Evolutionary conservation across 2,888 invertebrate genomes (phyloP).

Genomic region (Disparrhopalites patrizii): DNA sequence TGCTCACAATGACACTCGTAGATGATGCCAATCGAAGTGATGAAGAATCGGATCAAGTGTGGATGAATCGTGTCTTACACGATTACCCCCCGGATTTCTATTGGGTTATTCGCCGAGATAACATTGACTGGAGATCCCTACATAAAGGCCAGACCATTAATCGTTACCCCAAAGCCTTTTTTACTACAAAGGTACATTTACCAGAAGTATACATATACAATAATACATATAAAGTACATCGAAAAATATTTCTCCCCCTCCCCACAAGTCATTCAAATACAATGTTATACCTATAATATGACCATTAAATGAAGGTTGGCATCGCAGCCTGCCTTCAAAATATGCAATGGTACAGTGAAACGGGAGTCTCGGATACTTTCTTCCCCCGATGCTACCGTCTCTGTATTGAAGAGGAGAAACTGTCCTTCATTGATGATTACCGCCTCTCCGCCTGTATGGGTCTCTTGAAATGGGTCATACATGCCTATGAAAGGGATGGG

Average conservation of each 20-base stretch:
- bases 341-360: slow-evolving; percentile 80
- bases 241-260: too few relatives aligned
- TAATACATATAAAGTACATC: too few relatives aligned
- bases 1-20: too few relatives aligned
- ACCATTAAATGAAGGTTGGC: slow-evolving; percentile 21
- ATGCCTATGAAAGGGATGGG: slow-evolving; percentile 58
- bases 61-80: slow-evolving; percentile 66
- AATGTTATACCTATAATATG: too few relatives aligned
- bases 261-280: too few relatives aligned
- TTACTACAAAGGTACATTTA: slow-evolving; percentile 84
- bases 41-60: slow-evolving; percentile 45
- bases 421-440: slow-evolving; percentile 82
- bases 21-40: slow-evolving; percentile 29
- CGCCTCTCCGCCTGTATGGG: slow-evolving; percentile 83
- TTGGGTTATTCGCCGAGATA: slow-evolving; percentile 83
- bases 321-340: slow-evolving; percentile 59
- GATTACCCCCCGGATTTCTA: slow-evolving; percentile 79
- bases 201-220: too few relatives aligned
- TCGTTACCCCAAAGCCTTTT: slow-evolving; percentile 79
- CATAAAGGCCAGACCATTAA: slow-evolving; percentile 67
- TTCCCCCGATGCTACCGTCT: slow-evolving; percentile 86
- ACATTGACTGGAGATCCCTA: slow-evolving; percentile 66
- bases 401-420: slow-evolving; percentile 73
- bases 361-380: slow-evolving; percentile 70
- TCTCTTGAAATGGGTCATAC: slow-evolving; percentile 71